phyloP scores from a whole-genome alignment of 2,888 invertebrate genomes.

The Acanthoscelides obtectus region DNA sequence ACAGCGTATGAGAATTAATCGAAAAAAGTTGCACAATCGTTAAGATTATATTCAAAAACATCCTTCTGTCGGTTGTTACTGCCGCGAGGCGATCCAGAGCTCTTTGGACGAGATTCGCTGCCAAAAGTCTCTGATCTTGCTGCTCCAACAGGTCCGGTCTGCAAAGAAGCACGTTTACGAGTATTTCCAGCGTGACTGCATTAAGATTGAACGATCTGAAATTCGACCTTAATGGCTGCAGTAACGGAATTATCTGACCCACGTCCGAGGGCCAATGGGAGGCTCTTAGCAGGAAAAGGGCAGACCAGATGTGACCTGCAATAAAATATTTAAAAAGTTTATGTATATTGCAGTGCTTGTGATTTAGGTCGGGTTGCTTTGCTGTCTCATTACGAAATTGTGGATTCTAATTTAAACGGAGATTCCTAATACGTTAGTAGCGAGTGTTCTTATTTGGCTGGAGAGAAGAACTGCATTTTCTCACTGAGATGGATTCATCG shows the following conservation, averaged over 20 bases:
- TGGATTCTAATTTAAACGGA: too few species aligned
- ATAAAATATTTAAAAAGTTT: conserved; percentile 1
- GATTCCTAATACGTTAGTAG: too few species aligned
- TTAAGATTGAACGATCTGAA: conserved; percentile 33
- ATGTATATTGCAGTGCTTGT: too few species aligned
- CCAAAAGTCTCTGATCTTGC: conserved; percentile 28
- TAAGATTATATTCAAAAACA: conserved; percentile 35
- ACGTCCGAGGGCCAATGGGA: conserved; percentile 55
- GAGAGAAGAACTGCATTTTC: too few species aligned
- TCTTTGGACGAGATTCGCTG: conserved; percentile 3
- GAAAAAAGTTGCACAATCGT: conserved; percentile 36
- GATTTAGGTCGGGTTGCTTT: too few species aligned
- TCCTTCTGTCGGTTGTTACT: conserved; percentile 22
- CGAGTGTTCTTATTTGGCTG: too few species aligned
- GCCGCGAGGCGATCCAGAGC: not conserved
- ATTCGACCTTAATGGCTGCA: conserved; percentile 27
- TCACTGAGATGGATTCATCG: too few species aligned
- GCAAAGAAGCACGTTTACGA: conserved; percentile 42
- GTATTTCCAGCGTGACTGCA: conserved; percentile 31
- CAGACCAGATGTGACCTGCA: conserved; percentile 52
- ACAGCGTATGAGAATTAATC: conserved; percentile 34
- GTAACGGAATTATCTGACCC: conserved; percentile 38
- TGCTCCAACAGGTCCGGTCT: conserved; percentile 38
- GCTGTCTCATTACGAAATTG: too few species aligned
- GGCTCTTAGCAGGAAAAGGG: conserved; percentile 55